Evolutionary conservation across 92 coral and sea anemone genomes (phyloP), one percentile per base, ranked within the genome.

Genomic region (Muricea muricata): DNA sequence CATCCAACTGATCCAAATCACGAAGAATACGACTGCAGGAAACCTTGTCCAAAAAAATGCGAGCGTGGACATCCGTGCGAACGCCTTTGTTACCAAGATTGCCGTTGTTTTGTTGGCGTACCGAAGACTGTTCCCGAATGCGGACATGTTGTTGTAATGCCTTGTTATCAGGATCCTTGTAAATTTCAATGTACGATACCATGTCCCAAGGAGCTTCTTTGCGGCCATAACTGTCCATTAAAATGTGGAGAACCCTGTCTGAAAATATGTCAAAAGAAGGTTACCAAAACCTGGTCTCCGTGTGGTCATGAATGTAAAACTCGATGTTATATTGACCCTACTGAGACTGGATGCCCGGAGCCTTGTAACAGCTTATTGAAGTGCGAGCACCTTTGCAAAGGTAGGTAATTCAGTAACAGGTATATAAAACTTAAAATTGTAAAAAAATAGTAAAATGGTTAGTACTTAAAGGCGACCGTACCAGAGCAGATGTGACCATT

Each of bases 1-100:
- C 98, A 95, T 84, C 97, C 98, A 6, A 90, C 79, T 13, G 98
- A 95, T 76, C 93, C 92, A 13, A 66, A 85, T 21, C 98, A 95
- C 57, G 54, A 69, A 42, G 95, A 93, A 54, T 95, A 95, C 91
- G 40, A 57, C 21, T 95, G 97, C 63, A 66, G 85, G 12, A 85
- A 95, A 68, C 88, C 84, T 3, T 95, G 98, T 63, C 69, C 91
- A 20, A 94, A 84, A 79, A 77, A 42, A 35, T 94, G 98, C 52
- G 26, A 61, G 18, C 74, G 9, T 17, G 82, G 60, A 7, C 98
- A 94, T 69, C 83, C 80, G 87, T 95, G 98, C 21, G 6, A 39
- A 63, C 87, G 85, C 57, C 65, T 55, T 23, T 95, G 98, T 86
- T 90, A 60, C 55, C 85, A 89, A 61, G 88, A 90, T 1, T 95